Evolutionary conservation across 2,797 vertebrate genomes (phyloP).

Genomic region (Glyptemys insculpta): DNA sequence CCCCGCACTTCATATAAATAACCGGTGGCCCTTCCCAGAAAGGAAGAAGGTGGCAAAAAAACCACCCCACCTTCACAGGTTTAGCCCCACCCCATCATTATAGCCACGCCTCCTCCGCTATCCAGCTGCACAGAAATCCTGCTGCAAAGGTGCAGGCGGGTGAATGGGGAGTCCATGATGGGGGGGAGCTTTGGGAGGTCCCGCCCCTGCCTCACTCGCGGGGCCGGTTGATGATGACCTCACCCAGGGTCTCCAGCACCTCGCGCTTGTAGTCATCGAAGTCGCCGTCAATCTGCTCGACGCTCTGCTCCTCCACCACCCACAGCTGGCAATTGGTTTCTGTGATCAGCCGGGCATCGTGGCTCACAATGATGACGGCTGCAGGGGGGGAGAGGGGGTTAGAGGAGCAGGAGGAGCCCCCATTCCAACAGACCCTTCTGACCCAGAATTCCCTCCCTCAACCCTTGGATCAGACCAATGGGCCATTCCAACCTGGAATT

Average conservation of each 20-base stretch:
- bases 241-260: conserved; percentile 93
- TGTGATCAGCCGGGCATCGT: conserved; percentile 94
- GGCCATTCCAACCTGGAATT: not conserved
- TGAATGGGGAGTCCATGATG: not conserved
- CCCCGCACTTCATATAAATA: not conserved
- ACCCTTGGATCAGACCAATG: not conserved
- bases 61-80: not conserved
- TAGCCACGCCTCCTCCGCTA: not conserved
- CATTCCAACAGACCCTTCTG: not conserved
- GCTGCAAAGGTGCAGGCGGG: not conserved
- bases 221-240: conserved; percentile 87
- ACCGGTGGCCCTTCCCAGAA: not conserved
- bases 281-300: conserved; percentile 94
- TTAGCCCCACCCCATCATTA: not conserved
- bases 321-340: conserved; percentile 94
- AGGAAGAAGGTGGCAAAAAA: too few relatives aligned
- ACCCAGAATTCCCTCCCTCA: too few relatives aligned
- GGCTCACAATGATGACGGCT: conserved; percentile 96
- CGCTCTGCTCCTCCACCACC: conserved; percentile 89
- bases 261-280: conserved; percentile 96
- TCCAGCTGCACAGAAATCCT: not conserved
- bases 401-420: not conserved
- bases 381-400: not conserved
- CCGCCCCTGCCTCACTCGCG: conserved; percentile 78
- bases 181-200: not conserved